Evolutionary conservation across 2,888 invertebrate species (phyloP).

Genomic region (Trissolcus brochymenae): DNA sequence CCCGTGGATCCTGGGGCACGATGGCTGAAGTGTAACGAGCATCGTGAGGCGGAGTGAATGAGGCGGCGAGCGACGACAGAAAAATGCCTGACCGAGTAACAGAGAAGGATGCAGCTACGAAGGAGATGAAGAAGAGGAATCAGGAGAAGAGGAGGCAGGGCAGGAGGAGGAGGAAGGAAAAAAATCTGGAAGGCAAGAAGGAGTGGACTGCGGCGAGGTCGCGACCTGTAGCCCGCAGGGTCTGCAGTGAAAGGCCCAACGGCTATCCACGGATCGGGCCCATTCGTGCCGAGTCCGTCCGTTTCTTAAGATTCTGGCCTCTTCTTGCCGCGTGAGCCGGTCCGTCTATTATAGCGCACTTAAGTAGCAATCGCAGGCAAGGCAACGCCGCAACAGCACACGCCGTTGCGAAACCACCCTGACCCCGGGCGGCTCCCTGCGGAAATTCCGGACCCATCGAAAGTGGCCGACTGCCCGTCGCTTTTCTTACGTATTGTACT

Average conservation of each 20-base stretch:
- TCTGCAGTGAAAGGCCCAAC: slow-evolving; percentile 74
- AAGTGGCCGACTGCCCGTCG: slow-evolving; percentile 31
- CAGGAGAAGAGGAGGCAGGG: slow-evolving; percentile 22
- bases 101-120: slow-evolving; percentile 40
- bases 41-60: slow-evolving; percentile 65
- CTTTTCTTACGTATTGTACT: slow-evolving; percentile 4
- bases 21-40: slow-evolving; percentile 67
- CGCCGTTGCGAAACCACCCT: slow-evolving; percentile 66
- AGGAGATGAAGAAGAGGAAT: slow-evolving; percentile 41
- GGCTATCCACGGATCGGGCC: slow-evolving; percentile 69
- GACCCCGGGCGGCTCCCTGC: slow-evolving; percentile 59
- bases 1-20: slow-evolving; percentile 56
- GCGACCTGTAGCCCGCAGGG: slow-evolving; percentile 75
- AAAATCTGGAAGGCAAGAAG: slow-evolving; percentile 65
- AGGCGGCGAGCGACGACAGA: slow-evolving; percentile 52
- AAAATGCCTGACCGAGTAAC: slow-evolving; percentile 59
- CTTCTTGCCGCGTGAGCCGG: slow-evolving; percentile 62
- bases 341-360: slow-evolving; percentile 68
- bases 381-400: slow-evolving; percentile 54
- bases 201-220: slow-evolving; percentile 74
- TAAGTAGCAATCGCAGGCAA: slow-evolving; percentile 69
- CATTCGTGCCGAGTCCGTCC: slow-evolving; percentile 61
- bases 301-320: slow-evolving; percentile 69
- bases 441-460: slow-evolving; percentile 29
- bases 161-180: slow-evolving; percentile 60